phyloP scores from a whole-genome alignment of 2,888 invertebrate species.

The Apantesis nais region DNA sequence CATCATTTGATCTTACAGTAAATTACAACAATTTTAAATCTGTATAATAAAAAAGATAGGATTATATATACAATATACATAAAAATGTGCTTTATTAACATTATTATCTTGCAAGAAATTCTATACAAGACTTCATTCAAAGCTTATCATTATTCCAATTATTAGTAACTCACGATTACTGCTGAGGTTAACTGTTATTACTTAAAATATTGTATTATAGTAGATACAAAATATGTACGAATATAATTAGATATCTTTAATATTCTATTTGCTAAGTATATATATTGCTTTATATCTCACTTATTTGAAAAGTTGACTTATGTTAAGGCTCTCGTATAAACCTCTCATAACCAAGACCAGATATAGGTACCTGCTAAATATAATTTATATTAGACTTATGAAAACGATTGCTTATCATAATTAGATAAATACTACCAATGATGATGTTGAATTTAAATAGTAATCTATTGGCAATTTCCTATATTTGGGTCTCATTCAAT shows the following conservation, averaged over 20 bases:
- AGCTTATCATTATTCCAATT: background rate
- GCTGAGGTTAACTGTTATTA: background rate
- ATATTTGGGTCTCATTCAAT: conserved; percentile 16
- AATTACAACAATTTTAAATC: background rate
- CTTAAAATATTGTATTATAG: conserved; percentile 2
- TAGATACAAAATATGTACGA: background rate
- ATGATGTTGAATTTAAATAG: conserved; percentile 20
- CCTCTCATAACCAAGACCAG: background rate
- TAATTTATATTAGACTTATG: background rate
- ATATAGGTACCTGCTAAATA: background rate
- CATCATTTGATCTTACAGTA: background rate
- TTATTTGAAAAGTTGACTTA: background rate
- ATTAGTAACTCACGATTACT: background rate
- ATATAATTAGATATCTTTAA: background rate
- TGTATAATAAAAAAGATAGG: background rate
- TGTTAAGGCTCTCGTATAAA: background rate
- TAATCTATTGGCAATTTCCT: conserved; percentile 16
- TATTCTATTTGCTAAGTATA: conserved; percentile 8
- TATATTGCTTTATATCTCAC: conserved; percentile 17
- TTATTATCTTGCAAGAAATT: background rate
- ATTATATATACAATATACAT: background rate
- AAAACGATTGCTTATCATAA: conserved; percentile 1
- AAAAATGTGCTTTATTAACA: background rate
- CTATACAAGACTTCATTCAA: background rate
- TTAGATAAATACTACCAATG: conserved; percentile 1